Conservation (phyloP, 2,113 vertebrate species). For the Patagioenas fasciata region DNA sequence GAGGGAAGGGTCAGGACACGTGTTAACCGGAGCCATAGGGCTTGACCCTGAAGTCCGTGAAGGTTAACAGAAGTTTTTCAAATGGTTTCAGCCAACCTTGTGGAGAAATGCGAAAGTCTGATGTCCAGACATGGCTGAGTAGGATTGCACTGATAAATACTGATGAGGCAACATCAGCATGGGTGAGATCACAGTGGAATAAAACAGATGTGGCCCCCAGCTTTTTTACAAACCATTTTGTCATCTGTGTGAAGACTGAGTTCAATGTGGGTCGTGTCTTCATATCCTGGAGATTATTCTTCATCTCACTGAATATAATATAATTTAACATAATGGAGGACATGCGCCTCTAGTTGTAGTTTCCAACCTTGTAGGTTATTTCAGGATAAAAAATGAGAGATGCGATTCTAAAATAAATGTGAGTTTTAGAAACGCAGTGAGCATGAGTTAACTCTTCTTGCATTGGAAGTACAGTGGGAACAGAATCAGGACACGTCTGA, state of each 20-base stretch:
- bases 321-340: neutral
- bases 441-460: neutral
- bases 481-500: neutral
- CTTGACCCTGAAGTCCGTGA: neutral
- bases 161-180: neutral
- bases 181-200: neutral
- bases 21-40: neutral
- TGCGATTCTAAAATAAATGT: neutral
- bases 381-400: neutral
- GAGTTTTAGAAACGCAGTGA: neutral
- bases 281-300: neutral
- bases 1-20: neutral
- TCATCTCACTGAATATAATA: neutral
- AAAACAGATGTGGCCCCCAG: neutral
- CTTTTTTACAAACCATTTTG: neutral
- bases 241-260: neutral
- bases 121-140: neutral
- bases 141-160: neutral
- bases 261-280: neutral
- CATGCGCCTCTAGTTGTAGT: neutral
- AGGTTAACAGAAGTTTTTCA: neutral
- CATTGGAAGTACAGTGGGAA: neutral
- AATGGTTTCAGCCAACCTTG: neutral
- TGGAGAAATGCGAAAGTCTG: neutral
- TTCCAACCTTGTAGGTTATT: neutral